Evolutionary conservation across 2,797 vertebrate genomes (phyloP).

Genomic region (Balearica regulorum): DNA sequence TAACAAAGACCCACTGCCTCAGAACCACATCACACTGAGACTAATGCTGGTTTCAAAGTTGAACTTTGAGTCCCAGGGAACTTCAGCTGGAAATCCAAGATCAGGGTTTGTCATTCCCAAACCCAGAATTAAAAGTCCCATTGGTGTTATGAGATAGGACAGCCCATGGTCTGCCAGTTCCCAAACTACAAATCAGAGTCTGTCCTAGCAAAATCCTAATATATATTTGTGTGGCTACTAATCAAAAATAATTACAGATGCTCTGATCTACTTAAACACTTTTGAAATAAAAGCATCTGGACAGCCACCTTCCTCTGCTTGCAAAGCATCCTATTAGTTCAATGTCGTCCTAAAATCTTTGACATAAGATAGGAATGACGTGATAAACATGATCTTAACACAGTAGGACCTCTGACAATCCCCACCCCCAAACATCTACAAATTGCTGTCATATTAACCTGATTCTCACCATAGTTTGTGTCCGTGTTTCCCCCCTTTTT

Average conservation of each 20-base stretch:
- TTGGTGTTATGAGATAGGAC: rapidly evolving
- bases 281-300: neutral
- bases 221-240: neutral
- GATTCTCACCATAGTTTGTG: neutral
- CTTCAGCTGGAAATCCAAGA: neutral
- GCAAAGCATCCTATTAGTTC: neutral
- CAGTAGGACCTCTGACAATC: neutral
- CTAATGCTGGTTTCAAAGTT: neutral
- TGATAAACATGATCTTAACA: neutral
- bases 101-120: neutral
- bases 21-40: neutral
- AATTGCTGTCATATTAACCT: neutral
- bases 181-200: neutral
- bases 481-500: no score
- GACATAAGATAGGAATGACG: neutral
- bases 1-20: neutral
- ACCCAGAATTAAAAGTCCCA: neutral
- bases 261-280: neutral
- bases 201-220: neutral
- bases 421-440: neutral
- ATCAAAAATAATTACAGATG: neutral
- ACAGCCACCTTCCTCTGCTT: neutral
- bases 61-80: neutral
- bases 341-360: neutral
- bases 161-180: neutral